Conservation (phyloP, 2,113 vertebrate species). For the Rhinoderma darwinii region DNA sequence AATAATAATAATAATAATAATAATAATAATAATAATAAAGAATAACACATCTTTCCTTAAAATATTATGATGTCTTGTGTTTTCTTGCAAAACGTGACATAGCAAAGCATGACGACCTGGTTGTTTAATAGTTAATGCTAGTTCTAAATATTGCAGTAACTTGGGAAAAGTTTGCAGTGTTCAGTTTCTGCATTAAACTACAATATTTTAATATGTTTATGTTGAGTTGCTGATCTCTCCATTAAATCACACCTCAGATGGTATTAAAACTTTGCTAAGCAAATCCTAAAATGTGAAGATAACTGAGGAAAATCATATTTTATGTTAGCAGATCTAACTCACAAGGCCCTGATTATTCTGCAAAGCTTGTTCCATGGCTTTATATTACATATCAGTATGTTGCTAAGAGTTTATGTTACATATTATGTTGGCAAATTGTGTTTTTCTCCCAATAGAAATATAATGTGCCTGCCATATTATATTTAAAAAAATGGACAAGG, state of each 20-base stretch:
- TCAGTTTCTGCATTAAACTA: background rate
- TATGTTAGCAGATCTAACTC: background rate
- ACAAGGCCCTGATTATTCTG: too few relatives aligned
- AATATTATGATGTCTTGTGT: background rate
- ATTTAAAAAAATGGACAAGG: slow-evolving; percentile 7
- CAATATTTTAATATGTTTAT: slow-evolving; percentile 13
- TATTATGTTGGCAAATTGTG: slow-evolving; percentile 20
- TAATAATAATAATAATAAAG: too few relatives aligned
- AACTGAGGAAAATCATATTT: slow-evolving; percentile 19
- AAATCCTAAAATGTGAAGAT: slow-evolving; percentile 53
- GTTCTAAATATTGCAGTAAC: background rate
- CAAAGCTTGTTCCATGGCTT: background rate
- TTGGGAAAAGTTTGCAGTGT: background rate
- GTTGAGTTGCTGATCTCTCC: slow-evolving; percentile 32
- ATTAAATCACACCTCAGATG: slow-evolving; percentile 31
- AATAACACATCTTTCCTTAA: too few relatives aligned
- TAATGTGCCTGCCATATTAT: background rate
- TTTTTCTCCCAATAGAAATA: slow-evolving; percentile 13
- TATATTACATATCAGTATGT: background rate
- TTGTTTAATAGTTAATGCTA: background rate
- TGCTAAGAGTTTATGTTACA: background rate
- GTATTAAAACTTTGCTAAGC: slow-evolving; percentile 49
- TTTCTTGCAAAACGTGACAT: background rate
- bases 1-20: too few relatives aligned
- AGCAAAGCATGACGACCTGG: background rate